These are phyloP conservation scores for Cydia fagiglandana DNA, from an alignment of 1,140 invertebrate species.

Conservation along the genomic window DNA sequence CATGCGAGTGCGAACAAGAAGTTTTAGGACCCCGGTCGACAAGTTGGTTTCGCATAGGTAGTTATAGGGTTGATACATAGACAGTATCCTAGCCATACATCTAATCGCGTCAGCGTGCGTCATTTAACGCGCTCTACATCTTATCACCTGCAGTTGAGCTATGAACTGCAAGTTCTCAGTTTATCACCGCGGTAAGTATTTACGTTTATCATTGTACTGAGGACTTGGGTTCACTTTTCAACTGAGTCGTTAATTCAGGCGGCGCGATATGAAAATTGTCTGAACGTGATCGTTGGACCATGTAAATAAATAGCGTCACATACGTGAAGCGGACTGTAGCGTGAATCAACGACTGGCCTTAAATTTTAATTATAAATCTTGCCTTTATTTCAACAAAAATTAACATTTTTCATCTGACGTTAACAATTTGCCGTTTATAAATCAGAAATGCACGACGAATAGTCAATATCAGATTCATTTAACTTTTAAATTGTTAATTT, in stretches of 20 bases:
- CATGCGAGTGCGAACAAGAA: too few species aligned
- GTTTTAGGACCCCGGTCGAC: too few species aligned
- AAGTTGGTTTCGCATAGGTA: too few species aligned
- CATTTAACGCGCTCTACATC: constrained; percentile 15
- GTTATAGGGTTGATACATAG: background rate
- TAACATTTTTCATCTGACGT: background rate
- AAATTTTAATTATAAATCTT: background rate
- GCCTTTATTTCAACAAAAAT: constrained; percentile 1
- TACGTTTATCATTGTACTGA: background rate
- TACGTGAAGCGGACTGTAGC: background rate
- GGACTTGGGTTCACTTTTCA: background rate
- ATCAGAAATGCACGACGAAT: too few species aligned
- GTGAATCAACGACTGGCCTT: constrained; percentile 9
- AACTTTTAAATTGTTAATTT: background rate
- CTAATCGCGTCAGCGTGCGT: background rate
- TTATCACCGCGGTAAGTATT: background rate
- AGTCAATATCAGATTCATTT: background rate
- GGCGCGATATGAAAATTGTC: background rate
- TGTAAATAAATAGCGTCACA: background rate
- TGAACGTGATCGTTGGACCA: background rate
- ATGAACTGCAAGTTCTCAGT: background rate
- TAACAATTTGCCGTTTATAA: background rate
- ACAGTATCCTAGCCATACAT: background rate
- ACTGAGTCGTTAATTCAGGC: background rate
- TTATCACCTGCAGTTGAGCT: constrained; percentile 4